These are phyloP conservation scores for Amiota minor DNA, from an alignment of 2,888 invertebrate genomes.

Conservation along the genomic window DNA sequence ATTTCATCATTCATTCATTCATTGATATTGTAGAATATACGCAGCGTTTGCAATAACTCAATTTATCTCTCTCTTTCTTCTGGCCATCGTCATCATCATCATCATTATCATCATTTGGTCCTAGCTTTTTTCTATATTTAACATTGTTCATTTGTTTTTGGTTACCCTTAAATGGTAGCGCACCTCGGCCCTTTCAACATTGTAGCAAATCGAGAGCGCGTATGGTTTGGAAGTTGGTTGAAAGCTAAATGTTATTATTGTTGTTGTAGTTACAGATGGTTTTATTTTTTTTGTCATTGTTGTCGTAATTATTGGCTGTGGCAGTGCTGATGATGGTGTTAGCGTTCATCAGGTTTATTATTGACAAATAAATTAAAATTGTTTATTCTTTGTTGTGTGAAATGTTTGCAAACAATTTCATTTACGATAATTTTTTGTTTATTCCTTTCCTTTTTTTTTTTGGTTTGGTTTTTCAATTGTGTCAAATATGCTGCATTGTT, in stretches of 20 bases:
- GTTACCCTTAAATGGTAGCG: conserved; percentile 3
- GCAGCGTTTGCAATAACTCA: conserved; percentile 4
- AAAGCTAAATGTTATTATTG: neutral
- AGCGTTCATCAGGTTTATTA: conserved; percentile 50
- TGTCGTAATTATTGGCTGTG: neutral
- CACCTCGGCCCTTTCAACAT: neutral
- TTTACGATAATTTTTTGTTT: neutral
- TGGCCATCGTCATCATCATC: neutral
- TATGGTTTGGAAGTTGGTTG: neutral
- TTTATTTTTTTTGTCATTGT: neutral
- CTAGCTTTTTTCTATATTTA: neutral
- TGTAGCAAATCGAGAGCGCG: neutral
- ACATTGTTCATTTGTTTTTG: neutral
- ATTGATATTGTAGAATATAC: neutral
- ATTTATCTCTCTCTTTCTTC: conserved; percentile 11
- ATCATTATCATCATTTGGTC: neutral
- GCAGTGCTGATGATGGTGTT: conserved; percentile 46
- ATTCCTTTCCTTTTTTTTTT: no score
- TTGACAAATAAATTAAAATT: conserved; percentile 65
- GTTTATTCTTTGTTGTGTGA: conserved; percentile 48
- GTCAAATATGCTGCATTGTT: neutral
- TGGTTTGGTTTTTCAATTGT: neutral
- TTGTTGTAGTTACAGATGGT: neutral
- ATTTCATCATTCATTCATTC: conserved; percentile 6
- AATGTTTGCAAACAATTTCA: conserved; percentile 11